Evolutionary conservation across 2,797 vertebrate species (phyloP).

Genomic region (Anomalospiza imberbis): DNA sequence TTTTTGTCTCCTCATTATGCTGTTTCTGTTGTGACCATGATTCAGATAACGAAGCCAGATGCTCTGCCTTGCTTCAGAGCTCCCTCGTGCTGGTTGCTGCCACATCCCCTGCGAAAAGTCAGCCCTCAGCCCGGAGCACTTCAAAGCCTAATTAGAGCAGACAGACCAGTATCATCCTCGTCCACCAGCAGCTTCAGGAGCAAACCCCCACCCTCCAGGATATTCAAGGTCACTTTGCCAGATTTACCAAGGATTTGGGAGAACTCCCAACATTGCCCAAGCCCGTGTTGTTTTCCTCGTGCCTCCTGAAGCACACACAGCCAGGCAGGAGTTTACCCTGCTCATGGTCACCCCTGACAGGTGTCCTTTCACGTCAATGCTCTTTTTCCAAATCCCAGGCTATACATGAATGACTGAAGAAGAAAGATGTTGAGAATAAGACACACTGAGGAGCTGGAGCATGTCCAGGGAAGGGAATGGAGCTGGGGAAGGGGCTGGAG

Average conservation of each 20-base stretch:
- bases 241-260: background rate
- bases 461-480: accelerated
- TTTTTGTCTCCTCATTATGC: background rate
- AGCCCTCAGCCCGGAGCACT: constrained; percentile 1
- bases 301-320: background rate
- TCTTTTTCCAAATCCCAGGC: background rate
- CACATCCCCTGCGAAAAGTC: background rate
- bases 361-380: background rate
- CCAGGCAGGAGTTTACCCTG: background rate
- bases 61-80: constrained; percentile 12
- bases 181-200: background rate
- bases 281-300: background rate
- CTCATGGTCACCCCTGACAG: background rate
- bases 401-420: background rate
- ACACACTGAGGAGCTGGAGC: background rate
- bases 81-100: background rate
- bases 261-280: background rate
- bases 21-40: background rate
- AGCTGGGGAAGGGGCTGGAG: background rate
- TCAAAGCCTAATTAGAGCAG: constrained; percentile 22
- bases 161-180: background rate
- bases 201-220: background rate
- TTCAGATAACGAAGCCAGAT: constrained; percentile 1
- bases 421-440: background rate
- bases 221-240: background rate